Percentiles rank a stretch among this genome's conserved stretches.
These are phyloP conservation scores for Colossoma macropomum DNA, from an alignment of 2,113 vertebrate species.

Conservation along the genomic window DNA sequence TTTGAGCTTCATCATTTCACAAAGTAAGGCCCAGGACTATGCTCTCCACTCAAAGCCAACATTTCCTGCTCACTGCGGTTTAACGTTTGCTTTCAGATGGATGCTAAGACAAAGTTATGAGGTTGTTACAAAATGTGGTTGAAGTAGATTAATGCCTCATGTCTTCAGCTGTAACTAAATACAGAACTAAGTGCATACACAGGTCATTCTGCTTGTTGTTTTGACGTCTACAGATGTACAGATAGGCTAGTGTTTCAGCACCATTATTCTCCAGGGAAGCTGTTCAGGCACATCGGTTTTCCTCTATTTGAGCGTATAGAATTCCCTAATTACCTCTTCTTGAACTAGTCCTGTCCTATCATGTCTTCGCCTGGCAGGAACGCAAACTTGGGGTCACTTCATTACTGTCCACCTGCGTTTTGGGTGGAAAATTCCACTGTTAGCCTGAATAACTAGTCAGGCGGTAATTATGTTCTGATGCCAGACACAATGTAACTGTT, in stretches of 20 bases:
- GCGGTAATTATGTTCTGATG: too few relatives aligned
- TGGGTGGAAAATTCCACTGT: background rate
- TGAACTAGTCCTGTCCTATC: background rate
- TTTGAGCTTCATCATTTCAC: too few relatives aligned
- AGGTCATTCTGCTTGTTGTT: background rate
- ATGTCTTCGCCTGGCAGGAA: background rate
- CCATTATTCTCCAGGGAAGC: background rate
- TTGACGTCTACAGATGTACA: background rate
- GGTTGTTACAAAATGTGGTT: background rate
- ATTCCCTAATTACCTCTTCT: background rate
- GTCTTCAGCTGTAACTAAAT: background rate
- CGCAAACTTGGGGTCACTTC: background rate
- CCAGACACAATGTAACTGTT: too few relatives aligned
- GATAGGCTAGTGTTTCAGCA: conserved; percentile 1
- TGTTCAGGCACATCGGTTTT: background rate
- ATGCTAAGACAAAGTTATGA: background rate
- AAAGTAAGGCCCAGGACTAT: too few relatives aligned
- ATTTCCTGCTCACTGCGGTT: background rate
- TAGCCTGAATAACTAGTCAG: background rate
- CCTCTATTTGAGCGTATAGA: background rate
- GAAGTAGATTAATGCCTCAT: background rate
- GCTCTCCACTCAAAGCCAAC: too few relatives aligned
- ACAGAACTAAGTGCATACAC: background rate
- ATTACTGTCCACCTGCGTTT: background rate
- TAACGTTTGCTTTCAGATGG: background rate